Evolutionary conservation across 2,113 vertebrate genomes (phyloP).

Genomic region (Thinocorus orbignyianus): DNA sequence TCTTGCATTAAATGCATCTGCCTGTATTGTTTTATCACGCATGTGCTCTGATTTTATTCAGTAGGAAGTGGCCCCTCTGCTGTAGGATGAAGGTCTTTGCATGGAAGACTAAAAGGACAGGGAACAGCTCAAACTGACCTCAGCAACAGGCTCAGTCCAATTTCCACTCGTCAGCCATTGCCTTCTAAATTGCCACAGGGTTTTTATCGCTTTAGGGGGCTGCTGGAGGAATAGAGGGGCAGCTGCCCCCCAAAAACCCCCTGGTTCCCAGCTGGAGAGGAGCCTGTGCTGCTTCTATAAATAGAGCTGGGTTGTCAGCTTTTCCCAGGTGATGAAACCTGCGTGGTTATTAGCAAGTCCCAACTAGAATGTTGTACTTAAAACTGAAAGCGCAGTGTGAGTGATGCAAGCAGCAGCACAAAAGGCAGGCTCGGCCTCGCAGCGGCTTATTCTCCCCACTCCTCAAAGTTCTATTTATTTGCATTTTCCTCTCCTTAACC

Average conservation of each 20-base stretch:
- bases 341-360: background rate
- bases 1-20: constrained; percentile 42
- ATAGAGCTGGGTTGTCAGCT: background rate
- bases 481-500: background rate
- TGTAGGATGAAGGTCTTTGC: background rate
- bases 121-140: background rate
- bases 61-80: background rate
- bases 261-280: background rate
- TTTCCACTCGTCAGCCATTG: too few relatives aligned
- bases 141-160: fast-evolving
- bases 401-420: background rate
- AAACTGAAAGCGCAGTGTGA: background rate
- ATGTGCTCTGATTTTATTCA: background rate
- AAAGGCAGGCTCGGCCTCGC: background rate
- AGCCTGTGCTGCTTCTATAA: constrained; percentile 5
- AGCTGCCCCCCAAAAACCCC: background rate
- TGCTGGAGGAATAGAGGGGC: fast-evolving
- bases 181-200: too few relatives aligned
- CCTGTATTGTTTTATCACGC: background rate
- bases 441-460: background rate
- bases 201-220: too few relatives aligned
- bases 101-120: background rate
- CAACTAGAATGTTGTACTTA: background rate
- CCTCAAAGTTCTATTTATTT: background rate
- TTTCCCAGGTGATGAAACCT: background rate